Conservation (phyloP, 2,888 invertebrate species). For the Apamea crenata region DNA sequence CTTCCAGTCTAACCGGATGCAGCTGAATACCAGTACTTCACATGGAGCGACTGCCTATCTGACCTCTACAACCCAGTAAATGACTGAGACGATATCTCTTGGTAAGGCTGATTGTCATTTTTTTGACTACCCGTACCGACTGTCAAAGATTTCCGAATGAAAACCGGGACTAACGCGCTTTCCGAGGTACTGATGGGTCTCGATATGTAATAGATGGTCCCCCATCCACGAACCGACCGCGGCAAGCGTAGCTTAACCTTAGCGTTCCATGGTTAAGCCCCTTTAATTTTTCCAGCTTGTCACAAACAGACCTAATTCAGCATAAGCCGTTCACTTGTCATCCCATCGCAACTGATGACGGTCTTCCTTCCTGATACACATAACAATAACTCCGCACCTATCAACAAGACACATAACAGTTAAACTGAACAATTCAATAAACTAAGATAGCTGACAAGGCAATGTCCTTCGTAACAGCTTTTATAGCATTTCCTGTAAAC, state of each 20-base stretch:
- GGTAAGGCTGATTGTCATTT: background rate
- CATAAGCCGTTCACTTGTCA: background rate
- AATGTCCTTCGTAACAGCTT: conserved; percentile 37
- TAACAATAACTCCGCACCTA: conserved; percentile 28
- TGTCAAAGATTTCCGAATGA: background rate
- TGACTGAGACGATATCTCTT: background rate
- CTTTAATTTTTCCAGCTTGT: background rate
- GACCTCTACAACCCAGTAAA: background rate
- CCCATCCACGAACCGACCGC: too few relatives aligned
- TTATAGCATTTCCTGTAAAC: conserved; percentile 45
- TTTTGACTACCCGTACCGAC: background rate
- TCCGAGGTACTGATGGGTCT: background rate
- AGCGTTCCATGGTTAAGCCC: too few relatives aligned
- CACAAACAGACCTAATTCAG: background rate
- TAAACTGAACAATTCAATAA: conserved; percentile 48
- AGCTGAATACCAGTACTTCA: background rate
- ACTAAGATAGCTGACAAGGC: conserved; percentile 41
- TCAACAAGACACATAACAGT: conserved; percentile 23
- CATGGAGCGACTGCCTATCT: background rate
- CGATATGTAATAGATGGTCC: background rate
- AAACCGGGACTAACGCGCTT: background rate
- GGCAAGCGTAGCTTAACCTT: too few relatives aligned
- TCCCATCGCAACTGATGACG: too few relatives aligned
- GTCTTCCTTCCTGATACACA: background rate
- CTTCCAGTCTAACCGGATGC: background rate